Percentiles rank a stretch among this genome's conserved stretches.
These are phyloP conservation scores for Pocillopora damicornis DNA, from an alignment of 64 coral and sea anemone species.

Conservation along the genomic window DNA sequence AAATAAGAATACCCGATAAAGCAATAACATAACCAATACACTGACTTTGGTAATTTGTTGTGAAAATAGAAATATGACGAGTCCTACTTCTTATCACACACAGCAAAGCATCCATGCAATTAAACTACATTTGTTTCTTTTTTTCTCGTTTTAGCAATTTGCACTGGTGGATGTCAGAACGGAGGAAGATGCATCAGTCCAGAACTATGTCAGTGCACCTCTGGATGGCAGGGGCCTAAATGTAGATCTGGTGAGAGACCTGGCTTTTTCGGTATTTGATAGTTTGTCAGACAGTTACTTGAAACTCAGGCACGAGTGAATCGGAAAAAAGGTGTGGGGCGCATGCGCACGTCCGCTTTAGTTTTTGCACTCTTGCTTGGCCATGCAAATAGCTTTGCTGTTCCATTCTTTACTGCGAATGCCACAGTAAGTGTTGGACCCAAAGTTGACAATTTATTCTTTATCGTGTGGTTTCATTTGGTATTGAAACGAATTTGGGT, in stretches of 20 bases:
- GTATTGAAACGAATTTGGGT: not conserved
- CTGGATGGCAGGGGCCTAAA: slow-evolving; percentile 27
- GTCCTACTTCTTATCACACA: no score
- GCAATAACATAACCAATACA: no score
- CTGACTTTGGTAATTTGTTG: no score
- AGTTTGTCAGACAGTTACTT: no score
- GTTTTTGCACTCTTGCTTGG: not conserved
- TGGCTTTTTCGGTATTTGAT: not conserved
- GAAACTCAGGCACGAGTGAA: not conserved
- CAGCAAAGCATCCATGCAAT: not conserved
- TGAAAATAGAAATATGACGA: no score
- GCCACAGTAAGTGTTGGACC: no score
- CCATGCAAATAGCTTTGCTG: no score
- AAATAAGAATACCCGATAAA: no score
- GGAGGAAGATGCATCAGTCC: slow-evolving; percentile 17
- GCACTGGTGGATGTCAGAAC: slow-evolving; percentile 30
- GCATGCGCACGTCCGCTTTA: not conserved
- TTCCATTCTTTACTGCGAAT: no score
- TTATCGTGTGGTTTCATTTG: not conserved
- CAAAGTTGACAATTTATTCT: not conserved
- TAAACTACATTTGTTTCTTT: not conserved
- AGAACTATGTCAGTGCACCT: not conserved
- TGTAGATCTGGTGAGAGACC: slow-evolving; percentile 16
- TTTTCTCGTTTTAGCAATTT: slow-evolving; percentile 22
- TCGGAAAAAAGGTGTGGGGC: not conserved